These are phyloP conservation scores for Lymantria monacha DNA, from an alignment of 2,888 invertebrate genomes.

Conservation along the genomic window DNA sequence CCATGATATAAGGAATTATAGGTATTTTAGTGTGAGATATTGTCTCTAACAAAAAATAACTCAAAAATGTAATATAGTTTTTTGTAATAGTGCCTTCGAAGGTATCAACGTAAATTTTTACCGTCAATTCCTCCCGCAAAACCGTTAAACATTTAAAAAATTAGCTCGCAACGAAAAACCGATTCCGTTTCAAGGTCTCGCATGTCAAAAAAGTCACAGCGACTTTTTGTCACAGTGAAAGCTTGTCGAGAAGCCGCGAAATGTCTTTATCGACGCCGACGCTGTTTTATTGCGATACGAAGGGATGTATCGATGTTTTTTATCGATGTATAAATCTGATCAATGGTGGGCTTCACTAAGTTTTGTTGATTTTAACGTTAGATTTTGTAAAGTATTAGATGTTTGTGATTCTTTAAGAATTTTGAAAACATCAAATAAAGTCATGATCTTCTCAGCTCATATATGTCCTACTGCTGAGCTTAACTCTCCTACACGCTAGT, in stretches of 20 bases:
- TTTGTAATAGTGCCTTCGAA: too few species aligned
- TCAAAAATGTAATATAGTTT: too few species aligned
- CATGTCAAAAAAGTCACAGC: conserved; percentile 14
- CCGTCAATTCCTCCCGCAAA: conserved; percentile 9
- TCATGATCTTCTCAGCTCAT: too few species aligned
- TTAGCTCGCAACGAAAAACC: conserved; percentile 23
- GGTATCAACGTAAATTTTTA: neutral
- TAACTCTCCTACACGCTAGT: too few species aligned
- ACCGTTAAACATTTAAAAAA: conserved; percentile 29
- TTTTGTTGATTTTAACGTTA: neutral
- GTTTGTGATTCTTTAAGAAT: neutral
- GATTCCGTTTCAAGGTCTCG: conserved; percentile 10
- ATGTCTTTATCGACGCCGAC: conserved; percentile 67
- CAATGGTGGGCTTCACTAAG: conserved; percentile 11
- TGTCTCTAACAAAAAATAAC: too few species aligned
- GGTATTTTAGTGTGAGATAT: too few species aligned
- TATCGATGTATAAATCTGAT: conserved; percentile 18
- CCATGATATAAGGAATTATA: too few species aligned
- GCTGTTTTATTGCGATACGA: conserved; percentile 37
- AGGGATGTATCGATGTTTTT: conserved; percentile 20
- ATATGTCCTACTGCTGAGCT: too few species aligned
- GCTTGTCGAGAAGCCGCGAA: conserved; percentile 45
- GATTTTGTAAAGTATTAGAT: neutral
- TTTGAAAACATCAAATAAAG: too few species aligned
- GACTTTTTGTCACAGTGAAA: conserved; percentile 51